Conservation (phyloP, 2,888 invertebrate species). For the Linyphia triangularis region DNA sequence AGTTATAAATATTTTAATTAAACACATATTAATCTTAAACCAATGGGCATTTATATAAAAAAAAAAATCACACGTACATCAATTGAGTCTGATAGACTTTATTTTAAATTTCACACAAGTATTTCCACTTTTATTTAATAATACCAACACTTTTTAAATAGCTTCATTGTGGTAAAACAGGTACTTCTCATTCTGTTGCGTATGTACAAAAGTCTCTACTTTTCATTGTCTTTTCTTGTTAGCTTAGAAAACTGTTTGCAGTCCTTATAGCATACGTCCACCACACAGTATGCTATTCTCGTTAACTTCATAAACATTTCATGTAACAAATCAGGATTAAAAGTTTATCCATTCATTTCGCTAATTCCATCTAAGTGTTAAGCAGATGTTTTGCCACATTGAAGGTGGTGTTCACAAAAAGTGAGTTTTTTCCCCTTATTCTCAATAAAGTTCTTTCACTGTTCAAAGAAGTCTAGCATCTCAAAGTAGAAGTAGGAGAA, state of each 20-base stretch:
- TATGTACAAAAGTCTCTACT: constrained; percentile 61
- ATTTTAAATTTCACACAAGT: constrained; percentile 39
- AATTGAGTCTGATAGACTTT: constrained; percentile 27
- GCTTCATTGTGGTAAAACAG: constrained; percentile 33
- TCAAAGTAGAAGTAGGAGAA: not conserved
- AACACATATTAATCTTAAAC: too few relatives aligned
- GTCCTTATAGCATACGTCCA: not conserved
- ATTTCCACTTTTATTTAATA: constrained; percentile 32
- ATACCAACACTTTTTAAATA: constrained; percentile 38
- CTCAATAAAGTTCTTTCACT: not conserved
- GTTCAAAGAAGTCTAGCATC: not conserved
- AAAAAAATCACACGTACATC: not conserved
- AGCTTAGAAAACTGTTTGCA: not conserved
- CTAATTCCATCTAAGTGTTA: not conserved
- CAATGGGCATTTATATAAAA: too few relatives aligned
- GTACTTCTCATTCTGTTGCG: not conserved
- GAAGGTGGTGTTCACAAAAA: not conserved
- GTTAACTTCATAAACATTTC: too few relatives aligned
- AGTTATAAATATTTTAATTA: too few relatives aligned
- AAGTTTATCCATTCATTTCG: not conserved
- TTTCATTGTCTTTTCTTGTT: not conserved
- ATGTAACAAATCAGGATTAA: not conserved
- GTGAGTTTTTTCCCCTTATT: not conserved
- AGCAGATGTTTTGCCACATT: not conserved
- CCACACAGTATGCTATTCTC: too few relatives aligned